Percentiles rank a stretch among this genome's conserved stretches.
Conservation (phyloP, 1,140 invertebrate species). For the Trichoplusia ni region DNA sequence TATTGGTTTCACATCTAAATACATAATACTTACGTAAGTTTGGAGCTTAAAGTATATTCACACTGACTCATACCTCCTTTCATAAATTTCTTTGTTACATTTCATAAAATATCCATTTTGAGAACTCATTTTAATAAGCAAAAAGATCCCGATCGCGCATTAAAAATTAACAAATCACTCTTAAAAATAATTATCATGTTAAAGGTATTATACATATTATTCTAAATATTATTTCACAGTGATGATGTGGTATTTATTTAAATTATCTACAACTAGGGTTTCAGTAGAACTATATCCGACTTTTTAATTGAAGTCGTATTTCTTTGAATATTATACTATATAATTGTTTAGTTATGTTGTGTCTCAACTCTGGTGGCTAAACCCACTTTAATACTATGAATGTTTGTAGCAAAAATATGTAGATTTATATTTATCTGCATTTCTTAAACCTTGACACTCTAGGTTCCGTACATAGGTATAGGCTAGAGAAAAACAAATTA, state of each 20-base stretch:
- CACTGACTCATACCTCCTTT: background rate
- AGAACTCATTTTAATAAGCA: too few relatives aligned
- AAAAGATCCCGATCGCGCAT: background rate
- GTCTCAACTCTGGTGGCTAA: too few relatives aligned
- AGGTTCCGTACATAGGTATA: too few relatives aligned
- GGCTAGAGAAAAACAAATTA: too few relatives aligned
- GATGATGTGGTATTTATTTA: conserved; percentile 40
- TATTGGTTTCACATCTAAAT: background rate
- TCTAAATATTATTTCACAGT: conserved; percentile 43
- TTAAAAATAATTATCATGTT: background rate
- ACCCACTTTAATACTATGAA: too few relatives aligned
- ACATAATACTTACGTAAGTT: background rate
- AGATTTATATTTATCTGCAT: too few relatives aligned
- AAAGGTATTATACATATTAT: background rate
- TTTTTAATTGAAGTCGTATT: background rate
- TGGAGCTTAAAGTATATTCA: background rate
- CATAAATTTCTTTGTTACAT: background rate
- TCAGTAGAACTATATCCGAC: too few relatives aligned
- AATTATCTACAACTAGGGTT: background rate
- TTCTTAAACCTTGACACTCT: too few relatives aligned
- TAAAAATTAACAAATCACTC: background rate
- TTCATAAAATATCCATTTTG: background rate
- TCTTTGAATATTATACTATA: background rate
- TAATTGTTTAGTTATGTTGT: too few relatives aligned
- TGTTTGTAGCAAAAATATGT: too few relatives aligned